These are phyloP conservation scores for Pituophis catenifer DNA, from an alignment of 2,113 vertebrate species.

Conservation along the genomic window DNA sequence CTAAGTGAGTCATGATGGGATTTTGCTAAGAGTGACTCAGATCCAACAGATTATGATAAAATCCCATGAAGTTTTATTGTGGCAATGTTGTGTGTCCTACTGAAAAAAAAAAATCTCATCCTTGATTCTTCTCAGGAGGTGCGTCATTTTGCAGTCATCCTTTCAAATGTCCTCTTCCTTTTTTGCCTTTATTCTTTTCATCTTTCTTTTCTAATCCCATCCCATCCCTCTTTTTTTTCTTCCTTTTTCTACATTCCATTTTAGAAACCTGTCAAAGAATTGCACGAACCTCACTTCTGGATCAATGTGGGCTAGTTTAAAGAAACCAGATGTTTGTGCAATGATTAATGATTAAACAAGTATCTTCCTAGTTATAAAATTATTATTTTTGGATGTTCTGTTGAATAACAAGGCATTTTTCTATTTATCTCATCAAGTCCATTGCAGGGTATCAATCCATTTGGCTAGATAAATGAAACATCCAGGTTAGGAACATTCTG, in stretches of 20 bases:
- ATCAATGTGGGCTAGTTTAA: slow-evolving; percentile 5
- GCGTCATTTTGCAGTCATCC: slow-evolving; percentile 10
- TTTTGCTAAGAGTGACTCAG: slow-evolving; percentile 56
- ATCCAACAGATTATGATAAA: slow-evolving; percentile 39
- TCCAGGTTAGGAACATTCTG: background rate
- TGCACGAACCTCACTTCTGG: background rate
- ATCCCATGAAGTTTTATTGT: slow-evolving; percentile 36
- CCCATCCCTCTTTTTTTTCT: background rate
- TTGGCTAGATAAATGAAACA: background rate
- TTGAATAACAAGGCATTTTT: background rate
- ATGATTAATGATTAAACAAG: slow-evolving; percentile 35
- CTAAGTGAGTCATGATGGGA: slow-evolving; percentile 51
- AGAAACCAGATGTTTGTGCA: slow-evolving; percentile 20
- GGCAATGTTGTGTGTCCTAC: background rate
- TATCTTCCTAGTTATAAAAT: background rate
- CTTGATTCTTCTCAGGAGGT: slow-evolving; percentile 29
- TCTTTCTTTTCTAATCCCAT: background rate
- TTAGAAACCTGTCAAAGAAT: background rate
- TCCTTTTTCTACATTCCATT: background rate
- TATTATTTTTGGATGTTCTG: background rate
- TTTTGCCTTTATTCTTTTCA: background rate
- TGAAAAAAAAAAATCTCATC: slow-evolving; percentile 33
- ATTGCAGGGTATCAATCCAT: background rate
- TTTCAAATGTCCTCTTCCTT: background rate
- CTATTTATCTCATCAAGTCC: background rate